Percentiles rank a stretch among this genome's conserved stretches.
Evolutionary conservation across 2,888 invertebrate species (phyloP).

Genomic region (Drosophila cyrtoloma): DNA sequence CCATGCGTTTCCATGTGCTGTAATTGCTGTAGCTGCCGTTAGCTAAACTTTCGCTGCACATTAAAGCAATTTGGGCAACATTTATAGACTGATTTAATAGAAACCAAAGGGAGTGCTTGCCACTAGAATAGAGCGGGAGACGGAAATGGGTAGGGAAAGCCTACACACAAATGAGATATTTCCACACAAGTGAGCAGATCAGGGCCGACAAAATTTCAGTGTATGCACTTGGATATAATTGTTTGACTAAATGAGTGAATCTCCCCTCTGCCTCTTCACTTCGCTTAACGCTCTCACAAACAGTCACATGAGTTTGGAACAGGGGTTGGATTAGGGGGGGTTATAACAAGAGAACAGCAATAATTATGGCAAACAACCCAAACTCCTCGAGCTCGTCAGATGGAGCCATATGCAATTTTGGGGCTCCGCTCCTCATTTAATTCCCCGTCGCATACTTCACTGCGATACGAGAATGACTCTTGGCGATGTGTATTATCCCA

Average conservation of each 20-base stretch:
- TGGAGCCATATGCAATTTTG: slow-evolving; percentile 47
- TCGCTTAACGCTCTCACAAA: slow-evolving; percentile 37
- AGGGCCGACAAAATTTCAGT: slow-evolving; percentile 41
- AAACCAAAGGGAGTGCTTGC: slow-evolving; percentile 48
- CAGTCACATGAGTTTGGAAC: slow-evolving; percentile 11
- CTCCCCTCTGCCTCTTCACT: slow-evolving; percentile 27
- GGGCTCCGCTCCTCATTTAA: slow-evolving; percentile 68
- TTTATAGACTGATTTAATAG: slow-evolving; percentile 84
- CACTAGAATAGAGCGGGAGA: not conserved
- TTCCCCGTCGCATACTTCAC: slow-evolving; percentile 61
- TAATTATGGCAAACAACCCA: slow-evolving; percentile 74
- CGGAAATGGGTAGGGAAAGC: slow-evolving; percentile 1
- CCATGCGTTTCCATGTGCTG: not conserved
- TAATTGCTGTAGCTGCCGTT: slow-evolving; percentile 55
- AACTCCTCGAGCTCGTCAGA: slow-evolving; percentile 20
- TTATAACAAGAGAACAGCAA: slow-evolving; percentile 52
- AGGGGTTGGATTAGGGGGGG: slow-evolving; percentile 5
- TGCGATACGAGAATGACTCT: slow-evolving; percentile 50
- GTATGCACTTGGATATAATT: slow-evolving; percentile 75
- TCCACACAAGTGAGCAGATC: slow-evolving; percentile 74
- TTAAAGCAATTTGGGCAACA: slow-evolving; percentile 83
- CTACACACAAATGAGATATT: slow-evolving; percentile 72
- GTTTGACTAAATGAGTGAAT: slow-evolving; percentile 78
- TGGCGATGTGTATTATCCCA: slow-evolving; percentile 38
- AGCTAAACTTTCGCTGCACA: slow-evolving; percentile 78